These are phyloP conservation scores for Pyrgus malvae DNA, from an alignment of 2,888 invertebrate species.

Conservation along the genomic window DNA sequence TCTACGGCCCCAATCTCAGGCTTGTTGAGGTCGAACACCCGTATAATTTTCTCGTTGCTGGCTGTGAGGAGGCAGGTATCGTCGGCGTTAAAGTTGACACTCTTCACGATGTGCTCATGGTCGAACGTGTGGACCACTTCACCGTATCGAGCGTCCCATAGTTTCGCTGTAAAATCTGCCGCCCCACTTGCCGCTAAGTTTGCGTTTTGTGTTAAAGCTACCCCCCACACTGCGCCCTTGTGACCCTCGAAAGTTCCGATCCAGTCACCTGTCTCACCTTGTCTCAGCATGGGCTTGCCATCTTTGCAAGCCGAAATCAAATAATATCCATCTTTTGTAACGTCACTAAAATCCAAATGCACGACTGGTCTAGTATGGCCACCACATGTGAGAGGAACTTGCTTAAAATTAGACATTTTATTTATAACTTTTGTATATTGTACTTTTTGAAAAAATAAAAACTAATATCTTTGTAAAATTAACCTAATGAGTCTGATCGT, in stretches of 20 bases:
- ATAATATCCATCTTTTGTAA: conserved; percentile 96
- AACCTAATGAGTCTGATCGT: conserved; percentile 82
- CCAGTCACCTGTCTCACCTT: conserved; percentile 99
- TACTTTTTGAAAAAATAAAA: conserved; percentile 74
- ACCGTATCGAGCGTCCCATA: conserved; percentile 98
- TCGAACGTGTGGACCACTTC: conserved; percentile 95
- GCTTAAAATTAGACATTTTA: conserved; percentile 81
- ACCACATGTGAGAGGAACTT: conserved; percentile 97
- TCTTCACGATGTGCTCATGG: conserved; percentile 98
- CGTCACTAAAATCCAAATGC: conserved; percentile 96
- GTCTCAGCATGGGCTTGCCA: conserved; percentile 98
- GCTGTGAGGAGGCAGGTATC: conserved; percentile 92
- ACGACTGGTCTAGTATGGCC: conserved; percentile 99
- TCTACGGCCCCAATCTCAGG: conserved; percentile 92
- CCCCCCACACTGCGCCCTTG: conserved; percentile 99
- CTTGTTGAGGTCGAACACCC: conserved; percentile 95
- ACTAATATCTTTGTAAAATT: conserved; percentile 77
- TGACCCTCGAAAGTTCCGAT: conserved; percentile 99
- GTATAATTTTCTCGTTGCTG: conserved; percentile 96
- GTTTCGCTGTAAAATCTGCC: conserved; percentile 95
- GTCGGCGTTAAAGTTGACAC: conserved; percentile 94
- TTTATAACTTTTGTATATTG: conserved; percentile 69
- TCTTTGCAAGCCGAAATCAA: conserved; percentile 99
- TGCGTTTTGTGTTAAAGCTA: conserved; percentile 94
- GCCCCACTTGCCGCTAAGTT: conserved; percentile 97